Evolutionary conservation across 2,888 invertebrate species (phyloP).

Genomic region (Ormyrus pomaceus): DNA sequence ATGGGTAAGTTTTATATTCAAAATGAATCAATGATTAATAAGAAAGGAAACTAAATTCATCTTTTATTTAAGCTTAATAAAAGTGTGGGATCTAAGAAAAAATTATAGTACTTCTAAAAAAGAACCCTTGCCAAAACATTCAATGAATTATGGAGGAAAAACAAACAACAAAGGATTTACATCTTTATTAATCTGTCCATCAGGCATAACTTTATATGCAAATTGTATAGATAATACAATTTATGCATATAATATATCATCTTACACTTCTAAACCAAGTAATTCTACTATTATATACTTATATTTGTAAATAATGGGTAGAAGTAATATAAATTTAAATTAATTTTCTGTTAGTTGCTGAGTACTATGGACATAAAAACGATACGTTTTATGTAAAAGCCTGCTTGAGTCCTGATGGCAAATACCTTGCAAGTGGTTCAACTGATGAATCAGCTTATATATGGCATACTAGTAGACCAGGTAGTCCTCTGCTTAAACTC

Average conservation of each 20-base stretch:
- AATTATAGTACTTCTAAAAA: constrained; percentile 84
- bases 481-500: constrained; percentile 82
- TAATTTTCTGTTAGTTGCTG: constrained; percentile 68
- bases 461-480: constrained; percentile 84
- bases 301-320: not conserved
- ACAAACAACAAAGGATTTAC: constrained; percentile 84
- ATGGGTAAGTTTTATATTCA: constrained; percentile 79
- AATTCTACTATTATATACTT: constrained; percentile 55
- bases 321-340: not conserved
- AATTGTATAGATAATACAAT: constrained; percentile 92
- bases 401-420: constrained; percentile 86
- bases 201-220: constrained; percentile 84
- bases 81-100: constrained; percentile 92
- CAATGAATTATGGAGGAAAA: constrained; percentile 85
- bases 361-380: constrained; percentile 83
- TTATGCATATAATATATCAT: constrained; percentile 88
- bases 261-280: constrained; percentile 82
- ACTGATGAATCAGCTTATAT: constrained; percentile 91
- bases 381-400: constrained; percentile 92
- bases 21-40: constrained; percentile 6
- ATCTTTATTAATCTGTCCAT: constrained; percentile 85
- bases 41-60: not conserved
- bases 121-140: constrained; percentile 84
- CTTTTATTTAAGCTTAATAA: constrained; percentile 78
- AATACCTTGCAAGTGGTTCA: constrained; percentile 91